Evolutionary conservation across 2,888 invertebrate species (phyloP), one percentile per base, ranked within the genome.

Genomic region (Dimorphilus gyrociliatus): DNA sequence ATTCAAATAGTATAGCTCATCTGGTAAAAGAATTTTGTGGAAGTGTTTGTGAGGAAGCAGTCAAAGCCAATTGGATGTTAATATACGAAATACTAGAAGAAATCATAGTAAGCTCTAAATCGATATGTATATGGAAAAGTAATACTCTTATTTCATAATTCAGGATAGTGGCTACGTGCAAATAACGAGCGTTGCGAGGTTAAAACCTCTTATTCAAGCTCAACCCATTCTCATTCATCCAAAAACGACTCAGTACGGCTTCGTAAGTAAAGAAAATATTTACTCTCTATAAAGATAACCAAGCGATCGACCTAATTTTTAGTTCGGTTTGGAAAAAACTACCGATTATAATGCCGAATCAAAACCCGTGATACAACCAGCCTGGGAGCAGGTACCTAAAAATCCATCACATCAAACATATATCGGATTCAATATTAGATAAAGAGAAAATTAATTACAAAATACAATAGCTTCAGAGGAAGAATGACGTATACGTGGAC

Each of bases 271-370:
- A 19, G 7, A 19, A n/a, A 10, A 8, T 21, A n/a, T 21, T n/a
- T 21, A n/a, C 21, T 21, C n/a, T n/a, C n/a, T n/a, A n/a, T n/a
- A n/a, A n/a, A n/a, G n/a, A n/a, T n/a, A n/a, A n/a, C n/a, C n/a
- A n/a, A n/a, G n/a, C n/a, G n/a, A n/a, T n/a, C n/a, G n/a, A n/a
- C n/a, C n/a, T n/a, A n/a, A n/a, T n/a, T n/a, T n/a, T 15, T 39
- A 56, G 55, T 55, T 57, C 50, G 58, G 58, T 17, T 44, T 56
- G 26, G 58, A 59, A 36, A 48, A 44, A 15, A 47, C 42, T 13
- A 35, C 47, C 7, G 45, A 53, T 17, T 43, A 46, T 21, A 37
- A 48, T 26, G 50, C 53, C 4, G 39, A 51, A 8, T 42, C 48
- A 32, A 48, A 46, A 41, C 54, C 59, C 16, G 48, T 54, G 13